These are phyloP conservation scores for Toxostoma redivivum DNA, from an alignment of 2,113 vertebrate genomes.

Conservation along the genomic window DNA sequence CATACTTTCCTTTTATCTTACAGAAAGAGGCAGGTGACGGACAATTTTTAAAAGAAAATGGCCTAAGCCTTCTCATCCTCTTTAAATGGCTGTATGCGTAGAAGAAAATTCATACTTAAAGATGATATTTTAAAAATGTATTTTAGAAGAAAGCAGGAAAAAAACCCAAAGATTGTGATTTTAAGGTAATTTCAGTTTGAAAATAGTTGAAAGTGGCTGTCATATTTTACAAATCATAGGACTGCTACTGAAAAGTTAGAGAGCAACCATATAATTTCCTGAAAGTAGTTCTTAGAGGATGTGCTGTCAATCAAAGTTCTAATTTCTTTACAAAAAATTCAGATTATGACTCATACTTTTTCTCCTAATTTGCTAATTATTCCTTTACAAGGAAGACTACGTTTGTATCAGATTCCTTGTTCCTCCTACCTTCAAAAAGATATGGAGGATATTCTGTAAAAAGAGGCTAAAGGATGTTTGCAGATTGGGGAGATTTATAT, in stretches of 20 bases:
- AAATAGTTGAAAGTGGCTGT: conserved; percentile 2
- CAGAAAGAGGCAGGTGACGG: neutral
- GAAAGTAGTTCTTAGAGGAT: neutral
- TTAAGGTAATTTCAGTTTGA: neutral
- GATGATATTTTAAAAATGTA: neutral
- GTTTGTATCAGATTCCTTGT: neutral
- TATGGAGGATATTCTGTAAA: neutral
- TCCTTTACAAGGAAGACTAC: neutral
- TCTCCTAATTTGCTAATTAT: neutral
- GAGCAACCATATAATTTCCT: neutral
- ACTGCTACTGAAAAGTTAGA: neutral
- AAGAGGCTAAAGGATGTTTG: neutral
- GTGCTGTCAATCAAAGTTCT: neutral
- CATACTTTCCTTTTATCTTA: neutral
- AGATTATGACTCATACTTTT: neutral
- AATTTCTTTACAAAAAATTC: neutral
- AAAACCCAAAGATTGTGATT: neutral
- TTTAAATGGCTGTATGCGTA: neutral
- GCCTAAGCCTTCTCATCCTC: neutral
- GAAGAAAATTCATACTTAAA: neutral
- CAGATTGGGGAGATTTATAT: neutral
- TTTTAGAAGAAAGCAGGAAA: neutral
- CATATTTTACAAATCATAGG: neutral
- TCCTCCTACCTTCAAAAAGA: neutral
- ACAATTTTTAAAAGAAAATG: neutral